Evolutionary conservation across 2,113 vertebrate species (phyloP).

Genomic region (Arvicanthis niloticus): DNA sequence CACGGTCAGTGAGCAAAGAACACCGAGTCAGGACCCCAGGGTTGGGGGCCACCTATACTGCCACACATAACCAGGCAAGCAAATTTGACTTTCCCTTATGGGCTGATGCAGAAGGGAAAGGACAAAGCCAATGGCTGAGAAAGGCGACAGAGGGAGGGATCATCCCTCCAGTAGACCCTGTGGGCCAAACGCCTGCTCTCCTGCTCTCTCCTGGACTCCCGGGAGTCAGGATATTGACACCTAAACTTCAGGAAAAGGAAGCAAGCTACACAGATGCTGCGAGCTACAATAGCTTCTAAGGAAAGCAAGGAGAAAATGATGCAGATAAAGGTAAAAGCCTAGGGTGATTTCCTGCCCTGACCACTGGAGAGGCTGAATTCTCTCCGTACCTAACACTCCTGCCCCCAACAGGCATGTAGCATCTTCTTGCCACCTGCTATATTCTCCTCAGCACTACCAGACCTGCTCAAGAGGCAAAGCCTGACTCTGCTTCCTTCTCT

Average conservation of each 20-base stretch:
- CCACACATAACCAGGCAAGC: background rate
- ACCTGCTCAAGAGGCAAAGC: background rate
- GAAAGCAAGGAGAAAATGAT: background rate
- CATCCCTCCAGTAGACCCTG: no score
- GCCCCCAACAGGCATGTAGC: background rate
- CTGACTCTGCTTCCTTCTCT: background rate
- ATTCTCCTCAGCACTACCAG: background rate
- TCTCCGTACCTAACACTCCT: background rate
- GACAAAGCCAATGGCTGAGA: no score
- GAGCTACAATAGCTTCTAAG: background rate
- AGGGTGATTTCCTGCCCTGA: background rate
- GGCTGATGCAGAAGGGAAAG: background rate
- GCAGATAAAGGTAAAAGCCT: rapidly evolving
- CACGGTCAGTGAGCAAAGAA: background rate
- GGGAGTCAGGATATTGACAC: no score
- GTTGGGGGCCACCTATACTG: background rate
- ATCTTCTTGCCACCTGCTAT: background rate
- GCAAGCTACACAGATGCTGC: background rate
- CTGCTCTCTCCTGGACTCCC: no score
- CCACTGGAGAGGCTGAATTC: rapidly evolving
- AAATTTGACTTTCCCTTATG: no score
- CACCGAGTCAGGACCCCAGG: no score
- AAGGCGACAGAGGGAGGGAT: rapidly evolving
- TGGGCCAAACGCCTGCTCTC: background rate
- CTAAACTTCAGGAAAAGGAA: background rate